Evolutionary conservation across 2,113 vertebrate species (phyloP).

Genomic region (Theristicus caerulescens): DNA sequence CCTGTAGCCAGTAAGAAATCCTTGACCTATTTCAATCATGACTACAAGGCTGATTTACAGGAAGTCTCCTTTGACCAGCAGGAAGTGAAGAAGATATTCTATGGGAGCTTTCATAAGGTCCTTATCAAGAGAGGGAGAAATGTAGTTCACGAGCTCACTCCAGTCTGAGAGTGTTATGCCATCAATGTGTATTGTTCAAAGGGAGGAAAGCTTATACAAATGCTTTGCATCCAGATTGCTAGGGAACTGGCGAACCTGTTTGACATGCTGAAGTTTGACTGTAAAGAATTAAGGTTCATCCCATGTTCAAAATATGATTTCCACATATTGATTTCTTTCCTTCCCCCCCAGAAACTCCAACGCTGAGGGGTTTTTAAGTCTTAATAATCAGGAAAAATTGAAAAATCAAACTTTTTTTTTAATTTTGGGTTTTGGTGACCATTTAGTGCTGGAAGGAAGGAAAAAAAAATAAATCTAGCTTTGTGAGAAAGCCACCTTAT

Average conservation of each 20-base stretch:
- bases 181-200: neutral
- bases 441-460: neutral
- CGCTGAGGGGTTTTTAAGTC: fast-evolving
- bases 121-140: constrained; percentile 12
- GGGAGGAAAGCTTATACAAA: neutral
- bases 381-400: neutral
- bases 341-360: neutral
- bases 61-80: constrained; percentile 88
- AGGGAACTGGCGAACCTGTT: neutral
- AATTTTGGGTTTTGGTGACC: neutral
- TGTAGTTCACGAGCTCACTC: neutral
- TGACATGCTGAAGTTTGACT: neutral
- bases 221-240: neutral
- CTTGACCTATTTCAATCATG: constrained; percentile 89
- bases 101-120: constrained; percentile 96
- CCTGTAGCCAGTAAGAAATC: constrained; percentile 80
- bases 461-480: neutral
- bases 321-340: neutral
- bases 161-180: neutral
- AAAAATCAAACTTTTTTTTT: neutral
- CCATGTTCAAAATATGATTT: neutral
- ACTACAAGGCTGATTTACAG: constrained; percentile 86
- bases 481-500: neutral
- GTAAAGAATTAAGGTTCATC: neutral
- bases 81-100: constrained; percentile 90